Percentiles rank a stretch among this genome's conserved stretches.
These are phyloP conservation scores for Greenwoodochromis staneri DNA, from an alignment of 2,113 vertebrate species.

Conservation along the genomic window DNA sequence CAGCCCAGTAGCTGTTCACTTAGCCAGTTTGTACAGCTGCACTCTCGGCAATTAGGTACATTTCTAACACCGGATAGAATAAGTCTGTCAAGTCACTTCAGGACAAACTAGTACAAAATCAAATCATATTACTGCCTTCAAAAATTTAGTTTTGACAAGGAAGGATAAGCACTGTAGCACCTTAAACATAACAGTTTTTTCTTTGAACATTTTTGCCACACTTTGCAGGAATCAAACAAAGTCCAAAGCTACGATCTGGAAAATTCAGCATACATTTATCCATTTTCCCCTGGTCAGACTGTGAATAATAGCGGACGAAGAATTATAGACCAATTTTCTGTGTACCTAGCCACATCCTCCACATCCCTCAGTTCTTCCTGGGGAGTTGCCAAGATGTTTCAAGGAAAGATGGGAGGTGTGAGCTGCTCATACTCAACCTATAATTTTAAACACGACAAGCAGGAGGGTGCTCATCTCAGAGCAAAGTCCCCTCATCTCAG, in stretches of 20 bases:
- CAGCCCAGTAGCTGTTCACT: not conserved
- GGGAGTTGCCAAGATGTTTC: not conserved
- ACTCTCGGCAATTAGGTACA: not conserved
- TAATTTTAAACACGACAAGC: not conserved
- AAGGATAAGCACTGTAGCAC: not conserved
- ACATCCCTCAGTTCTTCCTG: not conserved
- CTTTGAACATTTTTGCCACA: not conserved
- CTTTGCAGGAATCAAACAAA: not conserved
- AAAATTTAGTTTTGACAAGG: not conserved
- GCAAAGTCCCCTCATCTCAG: not conserved
- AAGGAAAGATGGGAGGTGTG: not conserved
- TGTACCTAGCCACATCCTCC: not conserved
- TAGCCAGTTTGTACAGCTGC: not conserved
- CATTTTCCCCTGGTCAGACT: not conserved
- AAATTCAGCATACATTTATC: fast-evolving
- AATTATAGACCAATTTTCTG: not conserved
- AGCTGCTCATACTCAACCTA: not conserved
- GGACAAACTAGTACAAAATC: not conserved
- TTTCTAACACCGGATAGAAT: not conserved
- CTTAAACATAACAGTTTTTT: not conserved
- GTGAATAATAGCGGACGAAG: not conserved
- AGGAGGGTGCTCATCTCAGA: not conserved
- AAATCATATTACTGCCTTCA: not conserved
- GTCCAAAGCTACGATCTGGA: not conserved
- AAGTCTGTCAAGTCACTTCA: not conserved